phyloP scores from a whole-genome alignment of 2,888 invertebrate species.

The Ornithoptera alexandrae region DNA sequence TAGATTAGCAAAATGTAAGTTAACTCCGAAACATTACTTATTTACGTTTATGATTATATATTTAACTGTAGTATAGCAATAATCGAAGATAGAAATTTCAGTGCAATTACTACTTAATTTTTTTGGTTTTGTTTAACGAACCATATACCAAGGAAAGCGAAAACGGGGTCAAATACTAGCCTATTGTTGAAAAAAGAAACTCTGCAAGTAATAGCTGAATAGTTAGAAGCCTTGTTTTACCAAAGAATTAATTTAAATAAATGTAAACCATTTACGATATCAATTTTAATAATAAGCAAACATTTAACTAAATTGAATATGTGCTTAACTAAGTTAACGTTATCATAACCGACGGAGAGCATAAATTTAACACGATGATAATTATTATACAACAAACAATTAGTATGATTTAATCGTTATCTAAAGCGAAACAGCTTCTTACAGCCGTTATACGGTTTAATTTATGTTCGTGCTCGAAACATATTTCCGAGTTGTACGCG shows the following conservation, averaged over 20 bases:
- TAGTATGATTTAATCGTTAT: slow-evolving; percentile 12
- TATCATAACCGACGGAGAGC: background rate
- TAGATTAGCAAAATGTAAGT: no score
- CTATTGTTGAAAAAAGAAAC: no score
- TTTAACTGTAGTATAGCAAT: no score
- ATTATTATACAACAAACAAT: slow-evolving; percentile 13
- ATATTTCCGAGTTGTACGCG: slow-evolving; percentile 14
- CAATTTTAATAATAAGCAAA: background rate
- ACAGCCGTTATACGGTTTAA: slow-evolving; percentile 5
- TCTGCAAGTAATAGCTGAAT: no score
- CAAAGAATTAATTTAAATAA: background rate
- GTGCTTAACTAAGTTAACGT: background rate
- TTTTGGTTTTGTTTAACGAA: no score
- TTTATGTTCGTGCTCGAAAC: slow-evolving; percentile 17
- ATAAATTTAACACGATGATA: background rate
- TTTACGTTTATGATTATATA: no score
- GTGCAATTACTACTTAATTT: no score
- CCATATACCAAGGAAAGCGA: no score
- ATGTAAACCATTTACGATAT: background rate
- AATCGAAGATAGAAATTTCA: no score
- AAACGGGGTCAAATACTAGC: no score
- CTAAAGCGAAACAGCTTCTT: slow-evolving; percentile 6
- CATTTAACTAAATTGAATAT: slow-evolving; percentile 1
- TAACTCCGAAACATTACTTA: no score
- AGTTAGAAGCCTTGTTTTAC: no score